Percentiles rank a stretch among this genome's conserved stretches.
Evolutionary conservation across 2,888 invertebrate genomes (phyloP).

Genomic region (Drosophila vallismaia): DNA sequence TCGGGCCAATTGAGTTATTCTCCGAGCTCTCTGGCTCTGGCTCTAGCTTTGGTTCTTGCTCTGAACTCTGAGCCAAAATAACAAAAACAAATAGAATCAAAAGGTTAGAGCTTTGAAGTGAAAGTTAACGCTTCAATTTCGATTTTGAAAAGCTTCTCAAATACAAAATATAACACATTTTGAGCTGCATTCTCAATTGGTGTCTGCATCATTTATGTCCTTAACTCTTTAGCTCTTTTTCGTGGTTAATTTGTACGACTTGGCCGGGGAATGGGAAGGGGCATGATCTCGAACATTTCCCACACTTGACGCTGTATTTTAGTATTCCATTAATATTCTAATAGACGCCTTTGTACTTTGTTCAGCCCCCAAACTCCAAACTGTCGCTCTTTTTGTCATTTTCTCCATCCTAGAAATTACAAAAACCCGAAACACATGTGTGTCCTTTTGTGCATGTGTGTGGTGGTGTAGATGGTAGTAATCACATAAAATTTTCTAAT

Average conservation of each 20-base stretch:
- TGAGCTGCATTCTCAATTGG: conserved; percentile 1
- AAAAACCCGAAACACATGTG: conserved; percentile 12
- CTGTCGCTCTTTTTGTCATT: conserved; percentile 35
- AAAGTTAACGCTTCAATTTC: conserved; percentile 2
- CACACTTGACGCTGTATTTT: conserved; percentile 60
- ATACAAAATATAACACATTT: not conserved
- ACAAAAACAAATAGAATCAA: not conserved
- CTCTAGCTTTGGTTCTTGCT: not conserved
- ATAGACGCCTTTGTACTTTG: conserved; percentile 78
- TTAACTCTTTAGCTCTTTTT: not conserved
- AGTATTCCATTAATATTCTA: conserved; percentile 82
- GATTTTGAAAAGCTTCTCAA: not conserved
- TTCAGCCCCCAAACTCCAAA: conserved; percentile 50
- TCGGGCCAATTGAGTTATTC: conserved; percentile 4
- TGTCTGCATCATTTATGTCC: conserved; percentile 2
- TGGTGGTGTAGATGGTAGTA: conserved; percentile 52
- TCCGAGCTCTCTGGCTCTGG: conserved; percentile 2
- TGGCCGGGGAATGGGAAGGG: not conserved
- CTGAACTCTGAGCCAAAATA: not conserved
- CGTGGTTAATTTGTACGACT: not conserved
- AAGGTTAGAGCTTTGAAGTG: not conserved
- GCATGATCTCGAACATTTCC: not conserved
- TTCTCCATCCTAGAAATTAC: not conserved
- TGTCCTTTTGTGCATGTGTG: conserved; percentile 23
- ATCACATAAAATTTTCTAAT: conserved; percentile 80